These are phyloP conservation scores for Tetragonisca angustula DNA, from an alignment of 2,888 invertebrate species.

Conservation along the genomic window DNA sequence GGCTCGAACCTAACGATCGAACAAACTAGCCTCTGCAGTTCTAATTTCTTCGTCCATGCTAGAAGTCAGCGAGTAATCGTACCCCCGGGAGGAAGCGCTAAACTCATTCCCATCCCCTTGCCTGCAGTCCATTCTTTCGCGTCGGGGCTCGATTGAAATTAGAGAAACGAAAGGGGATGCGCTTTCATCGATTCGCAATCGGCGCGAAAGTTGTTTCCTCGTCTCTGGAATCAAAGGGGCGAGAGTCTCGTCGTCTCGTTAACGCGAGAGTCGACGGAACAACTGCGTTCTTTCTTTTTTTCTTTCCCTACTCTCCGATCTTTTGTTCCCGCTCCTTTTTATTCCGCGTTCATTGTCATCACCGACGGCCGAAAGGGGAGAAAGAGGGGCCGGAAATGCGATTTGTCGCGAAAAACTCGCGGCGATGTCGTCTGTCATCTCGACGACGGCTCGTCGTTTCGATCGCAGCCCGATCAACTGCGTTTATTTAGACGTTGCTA, in stretches of 20 bases:
- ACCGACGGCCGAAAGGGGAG: slow-evolving; percentile 21
- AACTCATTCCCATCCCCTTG: not conserved
- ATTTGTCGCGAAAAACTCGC: slow-evolving; percentile 67
- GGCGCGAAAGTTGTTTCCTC: slow-evolving; percentile 54
- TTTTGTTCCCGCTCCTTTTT: not conserved
- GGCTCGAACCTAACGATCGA: not conserved
- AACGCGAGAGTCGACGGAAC: slow-evolving; percentile 23
- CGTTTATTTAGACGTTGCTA: slow-evolving; percentile 46
- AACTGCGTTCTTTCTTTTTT: not conserved
- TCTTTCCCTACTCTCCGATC: not conserved
- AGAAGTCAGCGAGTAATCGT: not conserved
- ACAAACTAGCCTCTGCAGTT: not conserved
- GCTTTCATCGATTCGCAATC: slow-evolving; percentile 49
- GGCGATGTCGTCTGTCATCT: slow-evolving; percentile 68
- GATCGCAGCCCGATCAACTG: slow-evolving; percentile 33
- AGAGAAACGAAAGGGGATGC: slow-evolving; percentile 50
- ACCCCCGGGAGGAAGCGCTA: not conserved
- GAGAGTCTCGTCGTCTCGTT: slow-evolving; percentile 43
- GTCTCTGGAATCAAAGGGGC: slow-evolving; percentile 44
- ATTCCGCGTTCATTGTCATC: slow-evolving; percentile 28
- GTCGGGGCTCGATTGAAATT: slow-evolving; percentile 45
- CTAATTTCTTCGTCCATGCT: not conserved
- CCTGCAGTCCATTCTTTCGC: not conserved
- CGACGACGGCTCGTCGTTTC: slow-evolving; percentile 62
- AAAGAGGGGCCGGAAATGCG: slow-evolving; percentile 56